Percentiles rank a stretch among this genome's conserved stretches.
phyloP scores from a whole-genome alignment of 2,888 invertebrate species.

The Eulithis prunata region DNA sequence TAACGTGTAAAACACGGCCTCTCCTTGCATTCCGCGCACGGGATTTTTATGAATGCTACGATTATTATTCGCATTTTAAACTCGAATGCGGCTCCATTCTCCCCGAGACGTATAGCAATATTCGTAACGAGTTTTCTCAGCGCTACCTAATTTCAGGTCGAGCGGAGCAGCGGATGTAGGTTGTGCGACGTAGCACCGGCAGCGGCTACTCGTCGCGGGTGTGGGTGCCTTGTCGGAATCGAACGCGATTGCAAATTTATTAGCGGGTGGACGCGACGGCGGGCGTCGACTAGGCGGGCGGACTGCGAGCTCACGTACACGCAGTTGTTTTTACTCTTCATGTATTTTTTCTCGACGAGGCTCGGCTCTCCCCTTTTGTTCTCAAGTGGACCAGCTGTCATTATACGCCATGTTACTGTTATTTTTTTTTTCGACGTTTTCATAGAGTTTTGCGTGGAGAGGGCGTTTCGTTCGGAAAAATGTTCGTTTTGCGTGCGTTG shows the following conservation, averaged over 20 bases:
- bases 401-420: conserved; percentile 85
- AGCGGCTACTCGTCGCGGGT: conserved; percentile 61
- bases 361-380: conserved; percentile 83
- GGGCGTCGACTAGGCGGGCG: conserved; percentile 48
- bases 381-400: conserved; percentile 86
- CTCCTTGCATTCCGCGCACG: conserved; percentile 81
- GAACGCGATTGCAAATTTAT: conserved; percentile 82
- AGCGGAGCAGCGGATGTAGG: conserved; percentile 57
- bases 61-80: conserved; percentile 85
- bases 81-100: conserved; percentile 81
- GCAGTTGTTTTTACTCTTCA: conserved; percentile 81
- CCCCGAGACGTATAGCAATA: conserved; percentile 81
- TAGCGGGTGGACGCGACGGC: conserved; percentile 56
- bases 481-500: conserved; percentile 83
- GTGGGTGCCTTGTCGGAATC: conserved; percentile 66
- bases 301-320: conserved; percentile 64
- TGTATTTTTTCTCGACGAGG: conserved; percentile 82
- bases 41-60: conserved; percentile 81
- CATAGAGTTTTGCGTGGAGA: conserved; percentile 82
- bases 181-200: conserved; percentile 47
- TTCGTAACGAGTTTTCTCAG: conserved; percentile 83
- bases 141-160: conserved; percentile 79
- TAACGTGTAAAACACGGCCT: conserved; percentile 83
- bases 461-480: conserved; percentile 83
- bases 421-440: conserved; percentile 81